Evolutionary conservation across 2,888 invertebrate genomes (phyloP), one percentile per base, ranked within the genome.

Genomic region (Prosapia bicincta): DNA sequence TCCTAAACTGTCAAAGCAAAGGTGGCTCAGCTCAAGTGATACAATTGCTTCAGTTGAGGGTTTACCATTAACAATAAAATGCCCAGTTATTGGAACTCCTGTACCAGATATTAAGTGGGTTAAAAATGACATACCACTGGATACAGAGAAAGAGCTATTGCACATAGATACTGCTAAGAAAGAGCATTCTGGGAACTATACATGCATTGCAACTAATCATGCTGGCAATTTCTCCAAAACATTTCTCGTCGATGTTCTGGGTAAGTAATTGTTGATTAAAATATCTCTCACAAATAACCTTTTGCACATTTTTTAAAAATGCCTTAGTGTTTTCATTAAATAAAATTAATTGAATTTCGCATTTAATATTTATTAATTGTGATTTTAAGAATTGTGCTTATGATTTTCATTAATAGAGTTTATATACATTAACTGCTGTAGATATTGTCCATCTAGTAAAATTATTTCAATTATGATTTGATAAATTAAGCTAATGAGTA

Each of bases 81-180:
- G 91, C 81, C 87, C 88, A 74, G 89, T 89, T 0, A 85, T 85
- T 66, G 91, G 91, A 0, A 87, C 88, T 79, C 91, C 91, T 0
- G 71, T 83, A 2, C 90, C 91, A 0, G 83, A 85, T 54, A 86
- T 91, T 25, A 86, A 87, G 78, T 92, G 92, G 91, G 87, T 87
- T 80, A 89, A 88, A 81, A 88, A 88, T 54, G 86, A 83, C 0
- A 74, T 84, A 0, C 86, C 85, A 0, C 77, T 87, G 13, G 81
- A 75, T 15, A 28, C 26, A 0, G 66, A 70, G 6, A 75, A 70
- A 2, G 66, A 69, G n/a, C 20, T 73, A 65, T 30, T 71, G 28
- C 66, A 23, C 28, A 72, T 77, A 54, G 67, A 68, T 20, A 25
- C 71, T 10, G 68, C 76, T 1, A 65, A 32, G n/a, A 24, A 69